These are phyloP conservation scores for Trissolcus japonicus DNA, from an alignment of 2,888 invertebrate genomes.

Conservation along the genomic window DNA sequence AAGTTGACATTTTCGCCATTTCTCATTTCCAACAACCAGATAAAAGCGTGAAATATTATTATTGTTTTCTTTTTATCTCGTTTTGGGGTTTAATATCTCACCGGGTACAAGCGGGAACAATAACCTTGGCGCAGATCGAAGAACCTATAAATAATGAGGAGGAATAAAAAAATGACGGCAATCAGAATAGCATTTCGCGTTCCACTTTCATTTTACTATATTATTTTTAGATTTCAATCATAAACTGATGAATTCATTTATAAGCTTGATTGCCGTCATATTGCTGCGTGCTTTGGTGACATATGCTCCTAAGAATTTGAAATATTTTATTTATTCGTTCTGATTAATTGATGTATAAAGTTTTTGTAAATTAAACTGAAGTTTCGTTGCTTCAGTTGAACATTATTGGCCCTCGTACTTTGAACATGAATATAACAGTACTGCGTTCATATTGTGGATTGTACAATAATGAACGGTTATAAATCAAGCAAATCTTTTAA, in stretches of 20 bases:
- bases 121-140: background rate
- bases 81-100: background rate
- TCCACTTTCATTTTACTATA: background rate
- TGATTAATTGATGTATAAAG: too few relatives aligned
- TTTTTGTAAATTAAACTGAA: too few relatives aligned
- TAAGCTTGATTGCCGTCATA: background rate
- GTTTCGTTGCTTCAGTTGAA: too few relatives aligned
- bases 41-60: slow-evolving; percentile 4
- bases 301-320: too few relatives aligned
- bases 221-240: too few relatives aligned
- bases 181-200: background rate
- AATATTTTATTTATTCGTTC: too few relatives aligned
- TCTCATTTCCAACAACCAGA: background rate
- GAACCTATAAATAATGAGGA: slow-evolving; percentile 1
- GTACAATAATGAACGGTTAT: too few relatives aligned
- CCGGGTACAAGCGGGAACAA: background rate
- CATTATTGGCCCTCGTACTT: too few relatives aligned
- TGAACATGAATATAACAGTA: too few relatives aligned
- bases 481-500: too few relatives aligned
- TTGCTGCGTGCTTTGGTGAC: background rate
- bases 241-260: background rate
- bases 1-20: too few relatives aligned
- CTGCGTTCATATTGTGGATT: too few relatives aligned
- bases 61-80: slow-evolving; percentile 1
- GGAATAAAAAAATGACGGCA: slow-evolving; percentile 5